Percentiles rank a stretch among this genome's conserved stretches.
Conservation (phyloP, 2,113 vertebrate species). For the Melanostigma gelatinosum region DNA sequence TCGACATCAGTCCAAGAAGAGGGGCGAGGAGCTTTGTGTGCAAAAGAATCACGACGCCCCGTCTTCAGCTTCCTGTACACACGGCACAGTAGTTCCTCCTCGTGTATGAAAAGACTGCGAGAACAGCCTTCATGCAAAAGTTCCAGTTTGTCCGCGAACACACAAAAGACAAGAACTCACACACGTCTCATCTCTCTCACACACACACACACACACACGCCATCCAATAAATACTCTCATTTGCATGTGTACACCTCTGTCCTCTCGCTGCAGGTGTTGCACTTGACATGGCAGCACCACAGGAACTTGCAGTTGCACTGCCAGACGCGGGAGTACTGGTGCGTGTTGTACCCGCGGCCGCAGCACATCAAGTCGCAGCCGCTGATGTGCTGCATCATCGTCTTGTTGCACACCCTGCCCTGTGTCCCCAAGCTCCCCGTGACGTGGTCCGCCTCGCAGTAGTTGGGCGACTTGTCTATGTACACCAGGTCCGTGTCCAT, state of each 20-base stretch:
- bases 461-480: constrained; percentile 97
- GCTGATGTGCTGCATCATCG: constrained; percentile 90
- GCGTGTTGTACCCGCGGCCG: constrained; percentile 97
- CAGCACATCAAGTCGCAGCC: constrained; percentile 99
- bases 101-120: constrained; percentile 36
- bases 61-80: constrained; percentile 50
- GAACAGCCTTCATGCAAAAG: constrained; percentile 36
- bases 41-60: constrained; percentile 64
- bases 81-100: constrained; percentile 45
- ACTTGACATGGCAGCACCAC: constrained; percentile 99
- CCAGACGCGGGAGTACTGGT: constrained; percentile 98
- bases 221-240: constrained; percentile 84
- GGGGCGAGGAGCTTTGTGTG: constrained; percentile 66
- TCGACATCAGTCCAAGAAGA: constrained; percentile 31
- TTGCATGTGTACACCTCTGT: constrained; percentile 99
- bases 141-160: constrained; percentile 54
- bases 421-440: constrained; percentile 95
- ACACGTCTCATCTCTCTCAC: constrained; percentile 3
- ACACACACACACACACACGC: not conserved
- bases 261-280: constrained; percentile 98
- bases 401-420: constrained; percentile 96
- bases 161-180: constrained; percentile 33
- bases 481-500: constrained; percentile 97
- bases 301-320: constrained; percentile 99
- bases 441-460: constrained; percentile 93